A percentile compares a stretch with the other conserved stretches of the same genome.
phyloP scores from a whole-genome alignment of 2,888 invertebrate species.

The Metopia argyrocephala region DNA sequence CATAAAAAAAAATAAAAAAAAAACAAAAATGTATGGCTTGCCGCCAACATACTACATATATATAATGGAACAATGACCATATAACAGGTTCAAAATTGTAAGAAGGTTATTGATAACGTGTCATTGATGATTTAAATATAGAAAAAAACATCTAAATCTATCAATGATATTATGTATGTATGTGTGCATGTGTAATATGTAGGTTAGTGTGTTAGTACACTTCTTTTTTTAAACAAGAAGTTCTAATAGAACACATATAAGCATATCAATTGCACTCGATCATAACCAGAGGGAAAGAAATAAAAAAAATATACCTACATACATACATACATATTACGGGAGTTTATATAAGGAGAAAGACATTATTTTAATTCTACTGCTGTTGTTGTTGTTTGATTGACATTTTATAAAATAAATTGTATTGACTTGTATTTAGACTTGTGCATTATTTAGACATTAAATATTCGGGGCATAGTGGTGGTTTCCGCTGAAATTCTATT shows the following conservation, averaged over 20 bases:
- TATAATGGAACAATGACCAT: slow-evolving; percentile 50
- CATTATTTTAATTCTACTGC: neutral
- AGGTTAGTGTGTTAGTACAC: too few relatives aligned
- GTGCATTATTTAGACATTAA: too few relatives aligned
- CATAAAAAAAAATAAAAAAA: slow-evolving; percentile 16
- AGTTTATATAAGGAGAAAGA: too few relatives aligned
- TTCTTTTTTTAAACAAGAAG: too few relatives aligned
- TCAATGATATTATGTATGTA: neutral
- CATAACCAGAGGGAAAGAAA: too few relatives aligned
- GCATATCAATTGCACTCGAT: too few relatives aligned
- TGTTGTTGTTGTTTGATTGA: slow-evolving; percentile 13
- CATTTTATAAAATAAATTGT: slow-evolving; percentile 33
- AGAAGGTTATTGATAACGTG: slow-evolving; percentile 44
- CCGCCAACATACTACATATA: too few relatives aligned
- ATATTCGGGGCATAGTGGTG: too few relatives aligned
- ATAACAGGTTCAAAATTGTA: slow-evolving; percentile 8
- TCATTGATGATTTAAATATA: slow-evolving; percentile 39
- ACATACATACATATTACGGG: too few relatives aligned
- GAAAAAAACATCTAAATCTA: too few relatives aligned
- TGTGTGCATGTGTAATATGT: neutral
- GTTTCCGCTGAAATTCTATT: slow-evolving; percentile 29
- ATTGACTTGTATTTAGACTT: slow-evolving; percentile 13
- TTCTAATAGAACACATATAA: too few relatives aligned
- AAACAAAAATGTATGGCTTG: neutral
- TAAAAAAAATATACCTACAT: too few relatives aligned